phyloP scores from a whole-genome alignment of 1,140 invertebrate species.

The Triops cancriformis region DNA sequence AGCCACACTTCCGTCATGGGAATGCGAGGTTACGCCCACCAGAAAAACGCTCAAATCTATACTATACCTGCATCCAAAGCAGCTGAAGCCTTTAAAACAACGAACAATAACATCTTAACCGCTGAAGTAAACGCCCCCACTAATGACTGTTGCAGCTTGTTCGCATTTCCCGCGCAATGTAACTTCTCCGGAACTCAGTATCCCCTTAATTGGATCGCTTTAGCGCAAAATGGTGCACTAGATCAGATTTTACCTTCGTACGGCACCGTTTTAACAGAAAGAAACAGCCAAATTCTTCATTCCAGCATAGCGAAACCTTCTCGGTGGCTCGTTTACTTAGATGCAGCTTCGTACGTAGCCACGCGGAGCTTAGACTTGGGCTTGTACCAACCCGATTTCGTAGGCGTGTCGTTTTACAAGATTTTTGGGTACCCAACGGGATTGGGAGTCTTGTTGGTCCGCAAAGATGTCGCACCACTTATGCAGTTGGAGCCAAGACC shows the following conservation, averaged over 20 bases:
- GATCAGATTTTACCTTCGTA: conserved; percentile 29
- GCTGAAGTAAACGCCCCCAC: background rate
- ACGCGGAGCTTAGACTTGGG: conserved; percentile 70
- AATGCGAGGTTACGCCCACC: conserved; percentile 56
- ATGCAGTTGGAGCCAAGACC: conserved; percentile 54
- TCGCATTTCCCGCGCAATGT: conserved; percentile 83
- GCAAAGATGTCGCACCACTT: conserved; percentile 47
- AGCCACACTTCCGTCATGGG: conserved; percentile 93
- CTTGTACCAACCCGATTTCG: conserved; percentile 70
- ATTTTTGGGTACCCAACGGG: conserved; percentile 96
- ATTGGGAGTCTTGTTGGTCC: conserved; percentile 76
- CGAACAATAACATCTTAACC: background rate
- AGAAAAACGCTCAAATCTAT: conserved; percentile 32
- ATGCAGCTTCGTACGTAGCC: conserved; percentile 74
- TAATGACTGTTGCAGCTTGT: conserved; percentile 48
- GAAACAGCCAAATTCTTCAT: background rate
- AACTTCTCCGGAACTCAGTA: conserved; percentile 92
- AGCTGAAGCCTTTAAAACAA: conserved; percentile 36
- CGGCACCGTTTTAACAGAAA: background rate
- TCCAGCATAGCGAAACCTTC: conserved; percentile 35
- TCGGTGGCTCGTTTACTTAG: conserved; percentile 72
- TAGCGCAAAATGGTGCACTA: conserved; percentile 54
- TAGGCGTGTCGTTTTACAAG: conserved; percentile 92
- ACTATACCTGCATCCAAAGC: conserved; percentile 32
- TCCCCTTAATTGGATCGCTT: conserved; percentile 61